Evolutionary conservation across 2,113 vertebrate species (phyloP).

Genomic region (Rhegmatorhina hoffmannsi): DNA sequence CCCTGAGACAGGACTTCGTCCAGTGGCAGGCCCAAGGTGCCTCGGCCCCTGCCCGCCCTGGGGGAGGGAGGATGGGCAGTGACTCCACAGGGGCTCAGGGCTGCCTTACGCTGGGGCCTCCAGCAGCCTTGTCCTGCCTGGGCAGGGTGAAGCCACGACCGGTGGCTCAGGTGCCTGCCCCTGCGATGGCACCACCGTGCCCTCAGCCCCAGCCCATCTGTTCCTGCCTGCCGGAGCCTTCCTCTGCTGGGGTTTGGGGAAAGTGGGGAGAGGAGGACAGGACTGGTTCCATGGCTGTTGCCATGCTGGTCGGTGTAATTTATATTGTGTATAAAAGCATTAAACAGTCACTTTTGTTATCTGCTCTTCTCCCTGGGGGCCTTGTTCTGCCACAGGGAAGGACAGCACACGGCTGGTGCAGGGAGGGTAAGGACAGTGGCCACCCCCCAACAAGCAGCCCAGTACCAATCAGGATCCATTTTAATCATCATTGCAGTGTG

Average conservation of each 20-base stretch:
- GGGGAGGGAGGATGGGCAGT: not conserved
- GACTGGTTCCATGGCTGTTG: slow-evolving; percentile 44
- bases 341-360: slow-evolving; percentile 66
- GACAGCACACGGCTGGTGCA: accelerated
- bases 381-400: not conserved
- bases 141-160: not conserved
- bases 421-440: not conserved
- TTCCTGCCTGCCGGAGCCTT: not conserved
- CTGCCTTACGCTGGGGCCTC: not conserved
- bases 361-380: not conserved
- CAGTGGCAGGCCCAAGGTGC: not conserved
- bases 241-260: not conserved
- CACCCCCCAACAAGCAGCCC: not conserved
- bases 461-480: slow-evolving; percentile 51
- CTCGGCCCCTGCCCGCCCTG: not conserved
- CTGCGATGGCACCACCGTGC: not conserved
- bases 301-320: slow-evolving; percentile 65
- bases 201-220: not conserved
- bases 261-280: not conserved
- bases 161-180: accelerated
- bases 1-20: slow-evolving; percentile 55
- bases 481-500: slow-evolving; percentile 63
- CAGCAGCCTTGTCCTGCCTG: not conserved
- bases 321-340: slow-evolving; percentile 76
- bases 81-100: not conserved